Evolutionary conservation across 2,113 vertebrate genomes (phyloP), one percentile per base, ranked within the genome.

Genomic region (Alligator sinensis): DNA sequence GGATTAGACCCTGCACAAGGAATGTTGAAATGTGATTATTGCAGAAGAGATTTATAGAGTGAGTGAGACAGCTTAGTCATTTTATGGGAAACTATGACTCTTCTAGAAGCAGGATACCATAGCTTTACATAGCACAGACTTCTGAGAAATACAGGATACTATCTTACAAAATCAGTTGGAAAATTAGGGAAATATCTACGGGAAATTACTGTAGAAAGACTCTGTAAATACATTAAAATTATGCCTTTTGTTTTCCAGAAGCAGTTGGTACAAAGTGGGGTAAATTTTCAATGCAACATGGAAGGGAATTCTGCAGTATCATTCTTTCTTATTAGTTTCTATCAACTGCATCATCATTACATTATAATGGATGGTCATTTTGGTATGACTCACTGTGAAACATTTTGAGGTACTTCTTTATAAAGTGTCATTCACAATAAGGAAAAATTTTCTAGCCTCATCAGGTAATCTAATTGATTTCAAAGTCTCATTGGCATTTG

Each of bases 141-240:
- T 96, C 92, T 94, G 89, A 96, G 93, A 96, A 93, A 91, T 82
- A 86, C 90, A 81, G 70, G 77, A 94, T 2, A 0, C 63, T 76
- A 14, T 77, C 34, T 95, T 97, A 90, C 57, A 86, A 72, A 92
- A 77, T 93, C 91, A 68, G 57, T 61, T 93, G 85, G 87, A 93
- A 96, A 95, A 79, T 77, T 95, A 83, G n/a, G 74, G 87, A 83
- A 88, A 72, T 89, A 89, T 80, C 79, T 91, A 80, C 47, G 27
- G 91, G 79, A 82, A 66, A 82, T 88, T 88, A 91, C 87, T 82
- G 91, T 91, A 96, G 94, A 60, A 92, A 93, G 86, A 78, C 63
- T 95, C 76, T 63, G 47, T 86, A 94, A 92, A 92, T 82, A 83
- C 77, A 93, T 79, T 96, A 86, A 94, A 94, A 94, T 82, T 3